Evolutionary conservation across 2,113 vertebrate genomes (phyloP).

Genomic region (Phocoena phocoena): DNA sequence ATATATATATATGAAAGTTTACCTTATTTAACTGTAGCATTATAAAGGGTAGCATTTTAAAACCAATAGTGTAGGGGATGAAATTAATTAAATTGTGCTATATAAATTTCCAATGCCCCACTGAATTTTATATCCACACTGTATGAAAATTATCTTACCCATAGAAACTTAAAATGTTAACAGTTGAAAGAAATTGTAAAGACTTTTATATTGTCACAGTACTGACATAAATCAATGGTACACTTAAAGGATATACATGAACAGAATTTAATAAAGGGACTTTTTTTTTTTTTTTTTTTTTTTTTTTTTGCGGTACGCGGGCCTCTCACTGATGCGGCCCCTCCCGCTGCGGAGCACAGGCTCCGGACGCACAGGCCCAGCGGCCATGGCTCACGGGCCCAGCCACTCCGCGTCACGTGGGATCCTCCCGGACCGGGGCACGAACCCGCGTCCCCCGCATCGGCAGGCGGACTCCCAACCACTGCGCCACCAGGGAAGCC

Average conservation of each 20-base stretch:
- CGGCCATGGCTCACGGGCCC: too few species aligned
- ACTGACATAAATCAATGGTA: background rate
- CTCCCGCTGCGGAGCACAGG: too few species aligned
- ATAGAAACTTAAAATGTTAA: conserved; percentile 48
- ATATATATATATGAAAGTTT: background rate
- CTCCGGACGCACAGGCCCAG: too few species aligned
- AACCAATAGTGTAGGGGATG: background rate
- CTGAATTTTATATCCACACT: conserved; percentile 39
- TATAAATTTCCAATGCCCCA: conserved; percentile 48
- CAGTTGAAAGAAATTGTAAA: background rate
- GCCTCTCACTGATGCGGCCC: too few species aligned
- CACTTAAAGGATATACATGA: background rate
- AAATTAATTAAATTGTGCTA: conserved; percentile 64
- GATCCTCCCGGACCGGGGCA: too few species aligned
- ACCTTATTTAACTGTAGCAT: conserved; percentile 21
- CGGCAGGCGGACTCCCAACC: too few species aligned
- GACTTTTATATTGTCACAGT: background rate
- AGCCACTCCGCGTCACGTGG: too few species aligned
- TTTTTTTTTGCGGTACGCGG: too few species aligned
- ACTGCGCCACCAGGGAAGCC: too few species aligned
- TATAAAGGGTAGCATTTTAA: conserved; percentile 49
- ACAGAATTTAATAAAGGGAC: background rate
- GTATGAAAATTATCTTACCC: conserved; percentile 35
- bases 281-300: too few species aligned
- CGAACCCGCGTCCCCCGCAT: too few species aligned